Percentiles rank a stretch among this genome's conserved stretches.
phyloP scores from a whole-genome alignment of 2,888 invertebrate genomes.

The Troides aeacus region DNA sequence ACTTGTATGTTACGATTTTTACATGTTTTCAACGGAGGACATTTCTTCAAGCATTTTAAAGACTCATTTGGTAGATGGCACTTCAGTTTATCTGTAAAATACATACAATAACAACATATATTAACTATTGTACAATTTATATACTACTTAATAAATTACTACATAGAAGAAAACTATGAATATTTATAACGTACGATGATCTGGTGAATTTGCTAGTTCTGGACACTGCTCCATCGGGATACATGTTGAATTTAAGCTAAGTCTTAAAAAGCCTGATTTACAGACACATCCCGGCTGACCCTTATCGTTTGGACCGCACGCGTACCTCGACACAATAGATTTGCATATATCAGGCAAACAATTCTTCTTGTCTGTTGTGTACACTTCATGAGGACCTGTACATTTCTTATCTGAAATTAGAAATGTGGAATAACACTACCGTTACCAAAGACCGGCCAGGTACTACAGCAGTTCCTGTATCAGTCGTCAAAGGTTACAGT shows the following conservation, averaged over 20 bases:
- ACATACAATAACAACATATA: neutral
- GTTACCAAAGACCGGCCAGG: too few relatives aligned
- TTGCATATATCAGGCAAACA: constrained; percentile 20
- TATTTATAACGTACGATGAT: constrained; percentile 7
- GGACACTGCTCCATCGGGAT: constrained; percentile 18
- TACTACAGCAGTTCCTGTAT: too few relatives aligned
- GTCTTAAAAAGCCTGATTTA: constrained; percentile 24
- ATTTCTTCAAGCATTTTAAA: constrained; percentile 5
- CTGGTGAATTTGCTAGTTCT: constrained; percentile 14
- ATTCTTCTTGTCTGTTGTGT: constrained; percentile 6
- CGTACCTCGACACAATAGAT: constrained; percentile 14
- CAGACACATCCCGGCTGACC: constrained; percentile 25
- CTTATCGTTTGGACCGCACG: constrained; percentile 5
- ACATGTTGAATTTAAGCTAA: constrained; percentile 14
- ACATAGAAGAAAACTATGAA: neutral
- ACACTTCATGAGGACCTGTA: constrained; percentile 15
- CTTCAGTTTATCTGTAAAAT: neutral
- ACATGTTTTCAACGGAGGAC: constrained; percentile 19
- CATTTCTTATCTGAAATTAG: constrained; percentile 16
- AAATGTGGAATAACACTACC: neutral
- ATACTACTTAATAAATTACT: too few relatives aligned
- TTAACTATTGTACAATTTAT: too few relatives aligned
- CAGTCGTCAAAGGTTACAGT: too few relatives aligned
- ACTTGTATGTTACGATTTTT: constrained; percentile 14
- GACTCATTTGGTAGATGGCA: constrained; percentile 5